phyloP scores from a whole-genome alignment of 2,113 vertebrate species.

The Gobio gobio region DNA sequence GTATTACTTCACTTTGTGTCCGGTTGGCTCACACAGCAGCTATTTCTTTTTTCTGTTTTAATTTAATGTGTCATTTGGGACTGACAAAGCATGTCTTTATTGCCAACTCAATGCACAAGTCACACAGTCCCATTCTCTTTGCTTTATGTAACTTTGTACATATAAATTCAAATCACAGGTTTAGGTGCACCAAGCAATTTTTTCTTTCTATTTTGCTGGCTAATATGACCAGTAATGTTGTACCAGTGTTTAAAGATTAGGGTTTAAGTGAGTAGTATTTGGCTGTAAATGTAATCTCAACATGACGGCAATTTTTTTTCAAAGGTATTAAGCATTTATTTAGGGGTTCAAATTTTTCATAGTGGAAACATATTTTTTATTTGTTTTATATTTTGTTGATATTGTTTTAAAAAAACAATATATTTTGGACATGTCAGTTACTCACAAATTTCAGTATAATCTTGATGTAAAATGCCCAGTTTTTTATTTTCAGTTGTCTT shows the following conservation, averaged over 20 bases:
- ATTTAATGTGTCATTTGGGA: background rate
- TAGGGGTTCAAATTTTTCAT: background rate
- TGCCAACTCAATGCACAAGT: slow-evolving; percentile 1
- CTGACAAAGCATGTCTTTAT: background rate
- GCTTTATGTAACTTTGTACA: background rate
- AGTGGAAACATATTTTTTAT: background rate
- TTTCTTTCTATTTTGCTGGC: background rate
- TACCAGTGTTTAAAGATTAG: background rate
- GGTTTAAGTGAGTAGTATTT: background rate
- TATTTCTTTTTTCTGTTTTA: slow-evolving; percentile 3
- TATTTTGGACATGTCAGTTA: background rate
- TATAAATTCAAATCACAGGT: background rate
- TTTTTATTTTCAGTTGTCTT: slow-evolving; percentile 8
- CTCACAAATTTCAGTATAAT: background rate
- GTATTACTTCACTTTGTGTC: background rate
- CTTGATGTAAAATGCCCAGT: slow-evolving; percentile 16
- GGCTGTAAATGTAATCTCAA: background rate
- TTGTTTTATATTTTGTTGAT: background rate
- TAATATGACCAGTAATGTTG: background rate
- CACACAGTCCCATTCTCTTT: slow-evolving; percentile 16
- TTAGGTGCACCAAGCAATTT: background rate
- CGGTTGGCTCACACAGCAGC: background rate
- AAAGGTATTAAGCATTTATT: background rate
- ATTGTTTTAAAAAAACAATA: background rate
- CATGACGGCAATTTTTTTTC: background rate